Conservation (phyloP, 2,113 vertebrate species). For the cat (Felis catus) region F.catus_Fca126_mat1.0 CM031414.1:41329001-41329500, state of each 20-base stretch:
- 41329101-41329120: slow-evolving; percentile 67
- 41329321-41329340: not conserved
- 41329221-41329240: too few species aligned
- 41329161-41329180: slow-evolving; percentile 21
- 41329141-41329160: slow-evolving; percentile 48
- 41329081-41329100: slow-evolving; percentile 70
- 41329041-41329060: slow-evolving; percentile 56
- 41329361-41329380: not conserved
- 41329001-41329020: slow-evolving; percentile 49
- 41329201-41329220: not conserved
- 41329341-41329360: not conserved
- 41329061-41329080: not conserved
- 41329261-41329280: slow-evolving; percentile 17
- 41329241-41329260: not conserved
- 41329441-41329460: not conserved
- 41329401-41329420: not conserved
- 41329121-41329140: slow-evolving; percentile 64
- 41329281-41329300: not conserved
- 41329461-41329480: not conserved
- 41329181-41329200: not conserved
- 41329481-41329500: not conserved
- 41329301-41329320: not conserved
- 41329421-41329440: not conserved
- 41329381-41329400: not conserved
- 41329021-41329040: slow-evolving; percentile 53